Base-by-base conservation (phyloP, 2,797 vertebrate species). In the Enteromius afrohamiltoni region DNA sequence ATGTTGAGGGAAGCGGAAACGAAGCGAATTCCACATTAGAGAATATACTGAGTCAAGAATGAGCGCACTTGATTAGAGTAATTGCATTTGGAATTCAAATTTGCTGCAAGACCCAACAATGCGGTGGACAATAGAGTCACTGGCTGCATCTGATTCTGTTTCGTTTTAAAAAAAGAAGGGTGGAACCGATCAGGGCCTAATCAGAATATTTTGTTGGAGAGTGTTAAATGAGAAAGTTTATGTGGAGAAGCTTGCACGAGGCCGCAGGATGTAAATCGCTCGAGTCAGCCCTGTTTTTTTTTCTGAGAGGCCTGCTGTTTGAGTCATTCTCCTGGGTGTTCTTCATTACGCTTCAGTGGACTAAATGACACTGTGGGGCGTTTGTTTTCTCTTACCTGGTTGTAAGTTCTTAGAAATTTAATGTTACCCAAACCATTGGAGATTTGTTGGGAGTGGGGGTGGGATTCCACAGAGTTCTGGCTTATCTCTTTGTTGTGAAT, bases 401-500 rank as follows among this genome's bases (percentile, higher is more conserved):
- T 74, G 67, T 73, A 68, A 70, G 80, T 79, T 83, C 51, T 79
- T 47, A 58, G 53, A 82, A 84, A 70, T 42, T 37, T 69, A 81
- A 79, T 68, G 60, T 79, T 75, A 80, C 77, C 85, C 77, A 60
- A 62, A 80, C 60, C 69, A n/a, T 80, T 26, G 29, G 76, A 85
- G 74, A 75, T 79, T 82, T 60, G 83, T 83, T 79, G 82, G 82
- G 83, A 86, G 84, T 88, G 82, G 77, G 47, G 29, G 49, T 71
- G 85, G 60, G 37, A 53, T 80, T 83, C 47, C 76, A 78, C 60
- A 49, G 83, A 86, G 67, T 80, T 83, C 80, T 88, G 85, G 87
- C 85, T 86, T 86, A 86, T 86, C 85, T 88, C 77, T 91, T 87
- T 88, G 86, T 85, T 91, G 89, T 90, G 82, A 88, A 83, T 90